phyloP scores from a whole-genome alignment of 1,140 invertebrate genomes.

The Euwallacea similis region DNA sequence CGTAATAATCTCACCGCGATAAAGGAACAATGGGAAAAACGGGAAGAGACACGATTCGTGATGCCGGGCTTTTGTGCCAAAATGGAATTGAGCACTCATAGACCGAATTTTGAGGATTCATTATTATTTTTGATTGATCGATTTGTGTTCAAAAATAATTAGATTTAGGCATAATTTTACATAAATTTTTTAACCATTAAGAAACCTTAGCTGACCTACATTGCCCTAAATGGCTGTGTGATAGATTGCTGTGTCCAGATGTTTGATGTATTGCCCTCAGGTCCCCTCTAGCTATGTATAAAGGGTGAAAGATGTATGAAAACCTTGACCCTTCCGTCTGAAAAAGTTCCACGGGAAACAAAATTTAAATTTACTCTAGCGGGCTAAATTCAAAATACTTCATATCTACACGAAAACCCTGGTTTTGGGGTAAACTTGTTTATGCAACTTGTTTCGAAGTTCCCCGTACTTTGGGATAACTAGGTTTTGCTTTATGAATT shows the following conservation, averaged over 20 bases:
- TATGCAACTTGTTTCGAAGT: slow-evolving; percentile 3
- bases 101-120: too few relatives aligned
- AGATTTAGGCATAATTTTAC: too few relatives aligned
- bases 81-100: slow-evolving; percentile 8
- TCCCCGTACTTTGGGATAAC: neutral
- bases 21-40: slow-evolving; percentile 21
- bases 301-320: too few relatives aligned
- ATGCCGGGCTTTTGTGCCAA: slow-evolving; percentile 6
- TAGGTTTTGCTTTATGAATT: slow-evolving; percentile 6
- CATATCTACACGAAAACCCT: neutral
- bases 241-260: too few relatives aligned
- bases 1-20: slow-evolving; percentile 17
- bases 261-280: too few relatives aligned
- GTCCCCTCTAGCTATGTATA: too few relatives aligned
- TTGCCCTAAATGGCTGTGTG: too few relatives aligned
- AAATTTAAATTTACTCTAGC: neutral
- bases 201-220: too few relatives aligned
- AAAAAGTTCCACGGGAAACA: neutral
- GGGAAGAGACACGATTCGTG: slow-evolving; percentile 11
- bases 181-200: too few relatives aligned
- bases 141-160: too few relatives aligned
- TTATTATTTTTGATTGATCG: too few relatives aligned
- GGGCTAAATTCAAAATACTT: slow-evolving; percentile 1
- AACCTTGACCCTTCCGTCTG: too few relatives aligned
- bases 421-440: neutral